Conservation (phyloP, 2,888 invertebrate genomes). For the Chaitophorus viminalis region DNA sequence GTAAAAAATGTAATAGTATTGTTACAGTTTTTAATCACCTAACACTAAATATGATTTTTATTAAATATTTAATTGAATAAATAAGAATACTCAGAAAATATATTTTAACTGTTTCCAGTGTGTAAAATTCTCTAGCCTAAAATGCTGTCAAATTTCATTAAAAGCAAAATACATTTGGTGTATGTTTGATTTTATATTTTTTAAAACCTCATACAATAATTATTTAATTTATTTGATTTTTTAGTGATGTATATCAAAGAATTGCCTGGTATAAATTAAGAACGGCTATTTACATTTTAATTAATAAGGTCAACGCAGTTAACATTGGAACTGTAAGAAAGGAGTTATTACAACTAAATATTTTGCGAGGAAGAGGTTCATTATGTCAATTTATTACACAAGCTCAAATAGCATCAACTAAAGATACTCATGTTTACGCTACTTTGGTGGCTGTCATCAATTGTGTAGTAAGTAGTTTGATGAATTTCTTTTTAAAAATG, state of each 20-base stretch:
- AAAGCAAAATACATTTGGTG: too few relatives aligned
- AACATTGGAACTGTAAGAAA: conserved; percentile 92
- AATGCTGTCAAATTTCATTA: too few relatives aligned
- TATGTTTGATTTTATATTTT: neutral
- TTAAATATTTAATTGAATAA: too few relatives aligned
- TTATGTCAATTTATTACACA: conserved; percentile 93
- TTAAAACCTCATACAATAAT: neutral
- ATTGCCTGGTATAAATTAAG: conserved; percentile 98
- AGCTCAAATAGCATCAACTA: conserved; percentile 96
- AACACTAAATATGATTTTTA: too few relatives aligned
- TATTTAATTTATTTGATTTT: neutral
- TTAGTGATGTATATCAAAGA: conserved; percentile 91
- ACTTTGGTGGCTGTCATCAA: conserved; percentile 94
- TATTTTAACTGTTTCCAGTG: too few relatives aligned
- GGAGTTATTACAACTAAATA: conserved; percentile 92
- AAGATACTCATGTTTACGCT: conserved; percentile 97
- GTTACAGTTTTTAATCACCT: too few relatives aligned
- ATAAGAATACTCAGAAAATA: too few relatives aligned
- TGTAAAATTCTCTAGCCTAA: too few relatives aligned
- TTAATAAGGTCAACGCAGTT: conserved; percentile 96
- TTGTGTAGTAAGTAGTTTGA: conserved; percentile 78
- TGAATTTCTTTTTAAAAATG: neutral
- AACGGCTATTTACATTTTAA: conserved; percentile 96
- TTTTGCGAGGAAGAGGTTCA: conserved; percentile 93
- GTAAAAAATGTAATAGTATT: too few relatives aligned